Evolutionary conservation across 2,113 vertebrate genomes (phyloP), one percentile per base, ranked within the genome.

Genomic region (Microcebus ravelobensis): DNA sequence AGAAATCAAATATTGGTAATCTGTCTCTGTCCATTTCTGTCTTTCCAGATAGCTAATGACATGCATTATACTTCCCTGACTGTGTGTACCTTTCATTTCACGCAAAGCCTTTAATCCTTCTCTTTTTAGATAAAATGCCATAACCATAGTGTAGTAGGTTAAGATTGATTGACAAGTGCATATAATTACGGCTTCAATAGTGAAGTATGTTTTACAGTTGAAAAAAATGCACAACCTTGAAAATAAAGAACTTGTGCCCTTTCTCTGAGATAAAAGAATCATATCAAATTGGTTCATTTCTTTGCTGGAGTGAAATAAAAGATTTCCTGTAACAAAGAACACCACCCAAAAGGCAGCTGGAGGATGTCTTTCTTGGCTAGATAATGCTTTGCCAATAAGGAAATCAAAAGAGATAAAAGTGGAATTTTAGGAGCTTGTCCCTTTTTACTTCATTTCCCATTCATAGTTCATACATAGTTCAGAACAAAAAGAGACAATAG

Each of bases 161-260:
- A 98, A 98, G 97, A 98, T 79, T 98, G 98, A 99, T 97, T 98
- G 98, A 98, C 98, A 98, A 98, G 97, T 96, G 76, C 93, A 96
- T 97, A 97, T 98, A 98, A 98, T 98, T 98, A 98, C 95, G 86
- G 74, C 55, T 98, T 98, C 97, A 98, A 76, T 95, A 86, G 91
- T 82, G 15, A 90, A 98, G 94, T 97, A 92, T 97, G 96, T 97
- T 98, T 98, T 98, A 98, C 96, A 97, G 94, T 80, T 96, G 65
- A 96, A 98, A 95, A 96, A 98, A 97, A 97, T 42, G 48, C 94
- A 97, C 96, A 98, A 98, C 95, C 98, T 98, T 98, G 97, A 98
- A 98, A 98, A 98, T 98, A 98, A 98, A 98, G 97, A 98, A 98
- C 86, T 94, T 95, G 50, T 98, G 96, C 96, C 97, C 97, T 98